Conservation (phyloP, 2,113 vertebrate genomes). For the Ginglymostoma cirratum region DNA sequence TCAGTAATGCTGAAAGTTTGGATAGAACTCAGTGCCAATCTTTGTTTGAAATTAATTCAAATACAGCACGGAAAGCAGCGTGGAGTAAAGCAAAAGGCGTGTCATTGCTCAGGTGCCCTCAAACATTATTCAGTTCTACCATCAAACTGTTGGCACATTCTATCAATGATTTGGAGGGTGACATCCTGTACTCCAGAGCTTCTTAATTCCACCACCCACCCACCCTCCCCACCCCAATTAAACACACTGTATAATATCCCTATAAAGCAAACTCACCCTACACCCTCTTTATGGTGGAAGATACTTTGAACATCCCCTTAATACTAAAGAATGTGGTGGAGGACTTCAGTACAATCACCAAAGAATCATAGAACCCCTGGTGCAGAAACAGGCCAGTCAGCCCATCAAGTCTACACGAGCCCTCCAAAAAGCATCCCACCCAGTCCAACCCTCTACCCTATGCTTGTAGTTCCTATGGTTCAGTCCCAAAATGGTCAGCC, state of each 20-base stretch:
- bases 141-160: not conserved
- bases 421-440: no score
- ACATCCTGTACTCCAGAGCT: not conserved
- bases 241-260: no score
- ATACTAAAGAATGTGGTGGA: no score
- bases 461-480: no score
- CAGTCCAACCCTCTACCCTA: no score
- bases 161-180: no score
- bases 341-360: no score
- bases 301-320: no score
- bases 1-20: not conserved
- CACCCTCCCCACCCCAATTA: not conserved
- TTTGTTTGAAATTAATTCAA: not conserved
- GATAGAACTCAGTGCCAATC: not conserved
- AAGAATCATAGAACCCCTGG: no score
- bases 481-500: no score
- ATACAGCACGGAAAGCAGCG: not conserved
- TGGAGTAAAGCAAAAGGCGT: not conserved
- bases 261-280: not conserved
- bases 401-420: no score
- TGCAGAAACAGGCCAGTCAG: no score
- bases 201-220: not conserved
- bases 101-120: not conserved
- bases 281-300: not conserved
- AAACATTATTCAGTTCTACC: not conserved